These are phyloP conservation scores for Anoura caudifer DNA, from an alignment of 2,113 vertebrate genomes.

Conservation along the genomic window DNA sequence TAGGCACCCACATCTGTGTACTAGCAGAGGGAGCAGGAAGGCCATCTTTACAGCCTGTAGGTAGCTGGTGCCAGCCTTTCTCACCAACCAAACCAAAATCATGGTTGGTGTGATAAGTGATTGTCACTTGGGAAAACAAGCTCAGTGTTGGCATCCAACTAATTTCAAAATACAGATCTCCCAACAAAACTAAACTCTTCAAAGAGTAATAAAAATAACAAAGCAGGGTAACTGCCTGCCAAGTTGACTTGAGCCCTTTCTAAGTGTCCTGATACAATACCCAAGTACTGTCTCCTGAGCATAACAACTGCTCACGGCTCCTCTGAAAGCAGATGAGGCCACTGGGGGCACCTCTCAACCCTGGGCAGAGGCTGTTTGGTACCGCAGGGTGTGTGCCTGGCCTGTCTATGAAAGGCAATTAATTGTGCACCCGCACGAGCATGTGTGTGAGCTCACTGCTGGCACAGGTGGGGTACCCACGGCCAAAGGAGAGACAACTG, in stretches of 20 bases:
- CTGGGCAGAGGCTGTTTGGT: background rate
- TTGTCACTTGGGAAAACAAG: background rate
- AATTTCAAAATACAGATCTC: background rate
- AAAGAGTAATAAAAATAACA: background rate
- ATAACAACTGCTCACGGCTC: background rate
- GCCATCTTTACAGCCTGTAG: background rate
- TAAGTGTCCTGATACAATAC: background rate
- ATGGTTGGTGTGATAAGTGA: accelerated
- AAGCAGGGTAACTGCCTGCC: background rate
- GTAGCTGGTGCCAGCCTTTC: background rate
- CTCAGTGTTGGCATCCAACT: background rate
- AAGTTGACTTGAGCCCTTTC: background rate
- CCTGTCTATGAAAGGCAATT: background rate
- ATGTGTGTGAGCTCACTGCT: background rate
- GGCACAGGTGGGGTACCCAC: accelerated
- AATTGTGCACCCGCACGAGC: accelerated
- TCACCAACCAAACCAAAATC: background rate
- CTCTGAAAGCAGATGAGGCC: background rate
- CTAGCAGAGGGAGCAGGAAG: background rate
- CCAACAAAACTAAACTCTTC: background rate
- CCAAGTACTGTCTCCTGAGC: background rate
- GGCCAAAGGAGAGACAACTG: background rate
- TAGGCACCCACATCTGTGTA: background rate
- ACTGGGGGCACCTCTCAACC: background rate
- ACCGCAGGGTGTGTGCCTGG: background rate